Evolutionary conservation across 2,113 vertebrate genomes (phyloP).

Genomic region (Bubo scandiacus): DNA sequence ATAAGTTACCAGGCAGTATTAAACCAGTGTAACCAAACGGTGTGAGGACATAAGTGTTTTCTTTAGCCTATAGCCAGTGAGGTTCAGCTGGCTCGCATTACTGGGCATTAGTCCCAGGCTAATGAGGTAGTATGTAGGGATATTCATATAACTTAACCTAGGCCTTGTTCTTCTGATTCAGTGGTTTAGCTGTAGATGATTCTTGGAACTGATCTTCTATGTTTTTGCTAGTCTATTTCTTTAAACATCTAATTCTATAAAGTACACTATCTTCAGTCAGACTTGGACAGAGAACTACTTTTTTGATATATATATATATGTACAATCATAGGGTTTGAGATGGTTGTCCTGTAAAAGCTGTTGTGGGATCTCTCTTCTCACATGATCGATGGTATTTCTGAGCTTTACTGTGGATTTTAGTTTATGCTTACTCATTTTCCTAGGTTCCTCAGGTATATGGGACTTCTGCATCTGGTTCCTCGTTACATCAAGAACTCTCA

Average conservation of each 20-base stretch:
- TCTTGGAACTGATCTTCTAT: background rate
- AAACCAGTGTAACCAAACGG: background rate
- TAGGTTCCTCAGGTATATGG: slow-evolving; percentile 38
- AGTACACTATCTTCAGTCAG: background rate
- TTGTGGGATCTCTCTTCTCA: background rate
- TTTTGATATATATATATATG: no score
- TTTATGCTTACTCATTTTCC: background rate
- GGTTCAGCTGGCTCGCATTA: background rate
- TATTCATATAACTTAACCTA: background rate
- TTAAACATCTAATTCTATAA: background rate
- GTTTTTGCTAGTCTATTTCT: background rate
- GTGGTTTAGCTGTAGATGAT: background rate
- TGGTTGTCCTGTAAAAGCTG: background rate
- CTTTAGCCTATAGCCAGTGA: background rate
- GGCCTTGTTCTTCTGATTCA: background rate
- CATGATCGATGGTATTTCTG: background rate
- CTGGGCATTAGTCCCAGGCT: background rate
- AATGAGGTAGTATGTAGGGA: background rate
- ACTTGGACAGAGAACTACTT: background rate
- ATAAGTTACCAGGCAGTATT: background rate
- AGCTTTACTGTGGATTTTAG: background rate
- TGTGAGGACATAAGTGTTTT: background rate
- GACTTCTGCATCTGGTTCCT: background rate
- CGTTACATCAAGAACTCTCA: background rate
- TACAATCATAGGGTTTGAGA: background rate